Evolutionary conservation across 2,113 vertebrate genomes (phyloP).

Genomic region (Perccottus glenii): DNA sequence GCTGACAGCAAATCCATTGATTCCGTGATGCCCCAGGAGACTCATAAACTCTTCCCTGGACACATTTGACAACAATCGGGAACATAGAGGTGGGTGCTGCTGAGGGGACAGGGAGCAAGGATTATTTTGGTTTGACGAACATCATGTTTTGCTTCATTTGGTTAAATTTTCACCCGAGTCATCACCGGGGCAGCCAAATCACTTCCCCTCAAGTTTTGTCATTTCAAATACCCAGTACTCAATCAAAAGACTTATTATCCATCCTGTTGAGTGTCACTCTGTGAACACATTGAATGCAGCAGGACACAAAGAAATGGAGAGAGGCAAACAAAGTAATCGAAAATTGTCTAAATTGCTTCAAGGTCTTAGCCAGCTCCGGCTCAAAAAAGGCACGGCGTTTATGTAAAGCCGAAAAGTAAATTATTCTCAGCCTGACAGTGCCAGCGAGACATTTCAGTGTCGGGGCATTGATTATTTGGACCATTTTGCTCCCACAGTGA

Average conservation of each 20-base stretch:
- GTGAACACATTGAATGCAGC: no score
- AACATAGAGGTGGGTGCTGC: not conserved
- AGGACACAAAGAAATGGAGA: not conserved
- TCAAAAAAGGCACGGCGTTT: slow-evolving; percentile 47
- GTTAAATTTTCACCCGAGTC: no score
- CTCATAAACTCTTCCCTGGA: slow-evolving; percentile 7
- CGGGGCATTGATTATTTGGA: slow-evolving; percentile 45
- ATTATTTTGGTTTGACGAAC: no score
- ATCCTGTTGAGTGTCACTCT: not conserved
- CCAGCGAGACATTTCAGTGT: slow-evolving; percentile 42
- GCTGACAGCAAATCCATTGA: slow-evolving; percentile 18
- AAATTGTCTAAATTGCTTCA: slow-evolving; percentile 51
- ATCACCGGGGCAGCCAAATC: no score
- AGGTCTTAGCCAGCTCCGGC: slow-evolving; percentile 24
- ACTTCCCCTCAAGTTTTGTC: no score
- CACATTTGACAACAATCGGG: slow-evolving; percentile 18
- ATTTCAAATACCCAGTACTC: no score
- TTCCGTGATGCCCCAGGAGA: slow-evolving; percentile 2
- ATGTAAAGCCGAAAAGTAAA: slow-evolving; percentile 46
- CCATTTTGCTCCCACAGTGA: slow-evolving; percentile 33
- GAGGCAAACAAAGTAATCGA: slow-evolving; percentile 46
- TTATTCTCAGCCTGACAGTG: slow-evolving; percentile 33
- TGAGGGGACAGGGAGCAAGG: no score
- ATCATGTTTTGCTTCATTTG: no score
- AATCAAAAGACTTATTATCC: not conserved